Conservation (phyloP, 2,797 vertebrate species). For the Argentina silus region DNA sequence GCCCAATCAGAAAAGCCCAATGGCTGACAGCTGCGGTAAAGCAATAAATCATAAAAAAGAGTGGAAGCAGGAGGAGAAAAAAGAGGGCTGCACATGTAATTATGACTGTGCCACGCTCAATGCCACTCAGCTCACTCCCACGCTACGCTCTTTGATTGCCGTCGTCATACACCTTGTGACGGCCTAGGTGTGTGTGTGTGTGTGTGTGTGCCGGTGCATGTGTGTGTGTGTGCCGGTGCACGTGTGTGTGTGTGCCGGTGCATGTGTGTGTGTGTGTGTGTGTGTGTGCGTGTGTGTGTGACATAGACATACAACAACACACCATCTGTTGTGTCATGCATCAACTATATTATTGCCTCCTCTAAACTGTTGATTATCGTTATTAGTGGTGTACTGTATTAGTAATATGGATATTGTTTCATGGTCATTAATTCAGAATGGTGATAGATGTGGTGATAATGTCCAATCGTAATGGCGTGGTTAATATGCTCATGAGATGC, state of each 20-base stretch:
- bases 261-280: constrained; percentile 23
- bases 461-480: too few relatives aligned
- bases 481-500: too few relatives aligned
- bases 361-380: constrained; percentile 31
- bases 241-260: not conserved
- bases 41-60: constrained; percentile 66
- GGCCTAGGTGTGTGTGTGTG: constrained; percentile 50
- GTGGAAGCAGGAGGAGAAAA: constrained; percentile 41
- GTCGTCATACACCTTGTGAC: constrained; percentile 39
- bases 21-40: constrained; percentile 58
- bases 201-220: not conserved
- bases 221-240: constrained; percentile 21
- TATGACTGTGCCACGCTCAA: constrained; percentile 62
- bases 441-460: not conserved
- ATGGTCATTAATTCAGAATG: not conserved
- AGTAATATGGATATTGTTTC: constrained; percentile 14
- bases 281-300: constrained; percentile 28
- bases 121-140: constrained; percentile 49
- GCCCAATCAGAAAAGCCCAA: constrained; percentile 55
- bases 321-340: constrained; percentile 45
- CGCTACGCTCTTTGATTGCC: constrained; percentile 54
- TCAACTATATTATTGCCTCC: constrained; percentile 34
- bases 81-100: constrained; percentile 66
- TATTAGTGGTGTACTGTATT: not conserved
- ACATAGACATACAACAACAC: not conserved